These are phyloP conservation scores for Nasonia giraulti DNA, from an alignment of 1,140 invertebrate species.

Conservation along the genomic window DNA sequence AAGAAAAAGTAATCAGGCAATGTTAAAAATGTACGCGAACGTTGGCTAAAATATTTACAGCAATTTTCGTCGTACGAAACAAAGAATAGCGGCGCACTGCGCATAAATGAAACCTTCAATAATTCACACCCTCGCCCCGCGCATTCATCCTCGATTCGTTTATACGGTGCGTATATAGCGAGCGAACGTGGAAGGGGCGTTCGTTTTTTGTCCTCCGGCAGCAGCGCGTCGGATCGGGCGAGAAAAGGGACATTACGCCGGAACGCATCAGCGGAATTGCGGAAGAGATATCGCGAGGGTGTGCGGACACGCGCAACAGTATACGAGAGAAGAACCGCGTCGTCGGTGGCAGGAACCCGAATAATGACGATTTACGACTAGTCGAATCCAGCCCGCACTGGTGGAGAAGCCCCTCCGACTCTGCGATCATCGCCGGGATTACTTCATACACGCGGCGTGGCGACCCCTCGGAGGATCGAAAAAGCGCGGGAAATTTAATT, in stretches of 20 bases:
- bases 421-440: background rate
- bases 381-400: background rate
- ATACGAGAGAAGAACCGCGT: background rate
- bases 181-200: too few species aligned
- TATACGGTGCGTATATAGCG: too few species aligned
- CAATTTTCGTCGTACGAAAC: too few species aligned
- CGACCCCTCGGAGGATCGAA: background rate
- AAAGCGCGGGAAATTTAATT: background rate
- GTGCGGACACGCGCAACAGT: background rate
- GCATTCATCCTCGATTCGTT: too few species aligned
- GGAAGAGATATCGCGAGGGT: background rate
- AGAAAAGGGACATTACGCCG: background rate
- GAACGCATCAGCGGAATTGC: constrained; percentile 14
- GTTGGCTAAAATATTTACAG: too few species aligned
- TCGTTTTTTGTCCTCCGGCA: too few species aligned
- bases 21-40: too few species aligned
- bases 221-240: background rate
- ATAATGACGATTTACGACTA: constrained; percentile 28
- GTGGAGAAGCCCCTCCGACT: background rate
- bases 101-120: too few species aligned
- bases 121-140: too few species aligned
- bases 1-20: too few species aligned
- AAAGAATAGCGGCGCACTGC: too few species aligned
- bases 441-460: background rate
- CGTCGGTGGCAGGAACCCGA: background rate